Conservation (phyloP, 2,888 invertebrate species). For the Doris montereyensis region DNA sequence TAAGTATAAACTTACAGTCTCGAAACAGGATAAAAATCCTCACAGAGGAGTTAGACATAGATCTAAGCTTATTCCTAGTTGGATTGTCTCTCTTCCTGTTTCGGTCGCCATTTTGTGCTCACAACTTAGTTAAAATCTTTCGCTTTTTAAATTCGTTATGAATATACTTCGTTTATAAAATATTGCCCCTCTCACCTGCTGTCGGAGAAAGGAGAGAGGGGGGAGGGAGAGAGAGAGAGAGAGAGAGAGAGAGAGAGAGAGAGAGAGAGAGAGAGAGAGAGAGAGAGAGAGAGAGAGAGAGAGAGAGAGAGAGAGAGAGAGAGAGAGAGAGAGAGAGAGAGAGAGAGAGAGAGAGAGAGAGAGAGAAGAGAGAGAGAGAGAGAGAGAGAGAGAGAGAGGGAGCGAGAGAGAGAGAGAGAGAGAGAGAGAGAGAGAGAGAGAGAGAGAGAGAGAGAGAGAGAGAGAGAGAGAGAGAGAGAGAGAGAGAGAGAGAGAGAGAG, state of each 20-base stretch:
- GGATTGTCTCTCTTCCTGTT: no score
- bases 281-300: not conserved
- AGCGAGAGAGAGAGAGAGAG: constrained; percentile 28
- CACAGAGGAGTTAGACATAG: no score
- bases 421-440: constrained; percentile 29
- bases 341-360: not conserved
- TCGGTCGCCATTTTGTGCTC: no score
- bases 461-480: constrained; percentile 8
- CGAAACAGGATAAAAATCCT: no score
- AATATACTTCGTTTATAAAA: no score
- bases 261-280: constrained; percentile 1
- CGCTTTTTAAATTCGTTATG: no score
- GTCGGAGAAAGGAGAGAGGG: no score
- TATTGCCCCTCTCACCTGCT: no score
- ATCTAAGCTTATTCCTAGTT: no score
- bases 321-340: not conserved
- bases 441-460: constrained; percentile 14
- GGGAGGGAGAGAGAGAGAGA: not conserved
- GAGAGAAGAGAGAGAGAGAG: not conserved
- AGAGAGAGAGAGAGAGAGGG: not conserved
- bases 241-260: not conserved
- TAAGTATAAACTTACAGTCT: no score
- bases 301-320: not conserved
- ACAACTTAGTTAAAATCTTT: no score
- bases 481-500: not conserved